Conservation (phyloP, 2,113 vertebrate genomes). For the Brachyhypopomus occidentalis region DNA sequence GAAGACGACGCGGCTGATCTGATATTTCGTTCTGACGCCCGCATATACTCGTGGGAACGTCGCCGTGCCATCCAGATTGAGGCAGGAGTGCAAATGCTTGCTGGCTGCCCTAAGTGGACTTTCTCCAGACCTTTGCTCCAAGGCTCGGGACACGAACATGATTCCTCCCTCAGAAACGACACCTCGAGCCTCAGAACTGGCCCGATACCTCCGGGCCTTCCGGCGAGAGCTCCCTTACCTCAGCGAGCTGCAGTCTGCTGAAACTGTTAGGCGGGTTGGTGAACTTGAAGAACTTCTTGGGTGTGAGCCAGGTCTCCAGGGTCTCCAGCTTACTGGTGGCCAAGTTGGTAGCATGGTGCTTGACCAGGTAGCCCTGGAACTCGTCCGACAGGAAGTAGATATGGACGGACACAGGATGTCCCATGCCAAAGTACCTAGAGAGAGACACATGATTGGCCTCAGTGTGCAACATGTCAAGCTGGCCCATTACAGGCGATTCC, state of each 20-base stretch:
- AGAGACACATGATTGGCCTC: slow-evolving; percentile 38
- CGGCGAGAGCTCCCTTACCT: slow-evolving; percentile 76
- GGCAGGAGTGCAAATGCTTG: not conserved
- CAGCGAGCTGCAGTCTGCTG: slow-evolving; percentile 88
- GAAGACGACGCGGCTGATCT: slow-evolving; percentile 9
- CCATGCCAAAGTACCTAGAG: slow-evolving; percentile 92
- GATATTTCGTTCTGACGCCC: not conserved
- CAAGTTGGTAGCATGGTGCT: slow-evolving; percentile 92
- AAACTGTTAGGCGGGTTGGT: slow-evolving; percentile 84
- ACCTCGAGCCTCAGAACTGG: not conserved
- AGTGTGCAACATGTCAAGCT: no score
- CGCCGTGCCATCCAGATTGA: not conserved
- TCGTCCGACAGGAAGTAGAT: slow-evolving; percentile 95
- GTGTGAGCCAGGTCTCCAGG: slow-evolving; percentile 95
- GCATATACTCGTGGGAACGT: not conserved
- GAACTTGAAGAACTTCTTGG: slow-evolving; percentile 89
- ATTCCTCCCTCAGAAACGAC: not conserved
- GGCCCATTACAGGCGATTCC: no score
- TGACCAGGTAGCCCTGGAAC: slow-evolving; percentile 95
- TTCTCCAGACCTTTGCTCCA: not conserved
- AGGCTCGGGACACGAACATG: not conserved
- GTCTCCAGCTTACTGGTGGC: slow-evolving; percentile 95
- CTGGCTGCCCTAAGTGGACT: not conserved
- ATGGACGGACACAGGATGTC: slow-evolving; percentile 90
- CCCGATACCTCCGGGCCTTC: not conserved